Conservation (phyloP, 2,797 vertebrate species). For the Micrastur ruficollis region DNA sequence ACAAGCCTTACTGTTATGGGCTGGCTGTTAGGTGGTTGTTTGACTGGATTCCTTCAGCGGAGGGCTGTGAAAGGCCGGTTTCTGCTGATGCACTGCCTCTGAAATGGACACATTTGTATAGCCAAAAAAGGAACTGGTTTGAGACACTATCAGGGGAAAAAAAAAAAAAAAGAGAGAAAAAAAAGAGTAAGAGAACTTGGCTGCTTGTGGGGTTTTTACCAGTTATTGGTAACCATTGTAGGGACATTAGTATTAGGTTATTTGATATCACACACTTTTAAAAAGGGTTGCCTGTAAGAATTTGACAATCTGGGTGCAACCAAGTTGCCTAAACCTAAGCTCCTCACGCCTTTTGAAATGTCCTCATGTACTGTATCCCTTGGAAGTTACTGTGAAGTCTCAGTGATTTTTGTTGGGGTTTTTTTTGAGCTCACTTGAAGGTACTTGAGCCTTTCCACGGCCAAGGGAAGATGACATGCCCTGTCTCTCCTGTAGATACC, state of each 20-base stretch:
- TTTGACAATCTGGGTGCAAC: neutral
- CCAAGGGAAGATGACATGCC: fast-evolving
- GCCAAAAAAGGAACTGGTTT: neutral
- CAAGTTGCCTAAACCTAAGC: neutral
- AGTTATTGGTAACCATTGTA: fast-evolving
- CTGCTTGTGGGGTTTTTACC: neutral
- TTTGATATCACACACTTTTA: fast-evolving
- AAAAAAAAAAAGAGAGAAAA: neutral
- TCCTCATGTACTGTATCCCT: fast-evolving
- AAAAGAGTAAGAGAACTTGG: neutral
- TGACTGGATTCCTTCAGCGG: neutral
- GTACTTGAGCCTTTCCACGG: neutral
- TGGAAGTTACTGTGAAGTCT: neutral
- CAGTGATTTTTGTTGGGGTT: neutral
- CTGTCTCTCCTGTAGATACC: neutral
- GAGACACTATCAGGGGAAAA: fast-evolving
- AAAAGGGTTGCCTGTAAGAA: neutral
- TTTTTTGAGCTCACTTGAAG: neutral
- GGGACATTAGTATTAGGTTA: neutral
- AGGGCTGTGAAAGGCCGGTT: neutral
- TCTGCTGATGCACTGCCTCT: neutral
- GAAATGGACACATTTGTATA: fast-evolving
- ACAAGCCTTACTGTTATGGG: neutral
- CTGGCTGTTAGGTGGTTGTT: neutral
- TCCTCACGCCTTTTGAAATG: fast-evolving